Base-by-base conservation (phyloP, 2,888 invertebrate genomes). In the Agriopis aurantiaria region DNA sequence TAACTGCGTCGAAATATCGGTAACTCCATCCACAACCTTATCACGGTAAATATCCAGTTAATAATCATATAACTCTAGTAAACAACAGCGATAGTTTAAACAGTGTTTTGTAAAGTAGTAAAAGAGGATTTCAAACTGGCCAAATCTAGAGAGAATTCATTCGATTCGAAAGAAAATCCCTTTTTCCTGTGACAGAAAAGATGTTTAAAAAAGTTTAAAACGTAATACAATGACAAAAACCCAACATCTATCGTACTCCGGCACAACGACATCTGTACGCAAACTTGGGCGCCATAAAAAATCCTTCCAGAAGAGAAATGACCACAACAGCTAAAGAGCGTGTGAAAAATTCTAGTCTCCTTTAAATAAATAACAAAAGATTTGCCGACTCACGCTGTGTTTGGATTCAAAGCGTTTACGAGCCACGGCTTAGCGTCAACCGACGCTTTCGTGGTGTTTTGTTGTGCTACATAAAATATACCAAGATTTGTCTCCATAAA, bases 401-500 rank as follows among this genome's bases (percentile, higher is more conserved):
- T 61, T 66, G 68, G 68, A 68, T 52, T 71, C 64, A 71, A 69
- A 68, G 65, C 68, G 61, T 57, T 61, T 60, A 69, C 69, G 57
- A 57, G 68, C 46, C 53, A 8, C 48, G 45, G 70, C 70, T 72
- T 65, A 61, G 65, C 62, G 69, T 65, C 65, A 61, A 52, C 59
- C 45, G 33, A 52, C 46, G 68, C 65, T 67, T 65, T 52, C 45
- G 55, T 60, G 63, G 61, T 60, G 70, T 68, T 69, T 74, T 72
- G 75, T 70, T 62, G 66, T 65, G 65, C 55, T 66, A 71, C 68
- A 69, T 71, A 68, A 75, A 73, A 72, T 66, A 63, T 70, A 70
- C 66, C 63, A 63, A 63, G 68, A 76, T 75, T 72, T 72, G 69
- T 70, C 64, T 71, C 65, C 76, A 69, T 75, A 73, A 72, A 75